Evolutionary conservation across 1,140 invertebrate genomes (phyloP), one percentile per base, ranked within the genome.

Genomic region (Lordiphosa stackelbergi): DNA sequence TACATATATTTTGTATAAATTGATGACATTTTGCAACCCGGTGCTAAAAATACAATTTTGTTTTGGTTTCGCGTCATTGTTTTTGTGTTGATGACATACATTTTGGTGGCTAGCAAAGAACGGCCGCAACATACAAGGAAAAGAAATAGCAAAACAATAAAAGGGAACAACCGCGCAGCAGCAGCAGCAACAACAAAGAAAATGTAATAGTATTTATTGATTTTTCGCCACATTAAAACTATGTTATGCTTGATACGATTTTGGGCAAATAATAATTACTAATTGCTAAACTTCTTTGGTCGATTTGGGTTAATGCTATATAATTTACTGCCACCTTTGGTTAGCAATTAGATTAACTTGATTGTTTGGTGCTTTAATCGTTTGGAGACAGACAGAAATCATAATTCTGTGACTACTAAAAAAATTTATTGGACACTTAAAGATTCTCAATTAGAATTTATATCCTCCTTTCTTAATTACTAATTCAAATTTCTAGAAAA

Each of bases 191-290:
- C 22, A 65, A 54, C 35, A 62, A 61, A 69, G 41, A 77, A 77
- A 77, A 77, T 77, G 68, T 77, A 77, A 77, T 64, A 55, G 54
- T 48, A 49, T 64, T 55, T 69, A 66, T 71, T 71, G 68, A 70
- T 71, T 71, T 71, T 71, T 71, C 66, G 60, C 57, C 46, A 28
- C 36, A 19, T 55, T 43, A 36, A n/a, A n/a, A 53, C 42, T 60
- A 28, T n/a, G 4, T 53, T 49, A 36, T 37, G 28, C 12, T 55
- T 16, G 55, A 42, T 42, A 51, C 10, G 28, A 53, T 55, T 66
- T 62, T 24, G 22, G 59, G 51, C 59, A 59, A 58, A 54, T 64
- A 41, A 41, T 38, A 46, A 51, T 65, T 54, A 53, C 4, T 36
- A 41, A 48, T 19, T 13, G 47, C 35, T 2, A 11, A 43, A 31